These are phyloP conservation scores for Nyctalus aviator DNA, from an alignment of 2,797 vertebrate genomes.

Conservation along the genomic window DNA sequence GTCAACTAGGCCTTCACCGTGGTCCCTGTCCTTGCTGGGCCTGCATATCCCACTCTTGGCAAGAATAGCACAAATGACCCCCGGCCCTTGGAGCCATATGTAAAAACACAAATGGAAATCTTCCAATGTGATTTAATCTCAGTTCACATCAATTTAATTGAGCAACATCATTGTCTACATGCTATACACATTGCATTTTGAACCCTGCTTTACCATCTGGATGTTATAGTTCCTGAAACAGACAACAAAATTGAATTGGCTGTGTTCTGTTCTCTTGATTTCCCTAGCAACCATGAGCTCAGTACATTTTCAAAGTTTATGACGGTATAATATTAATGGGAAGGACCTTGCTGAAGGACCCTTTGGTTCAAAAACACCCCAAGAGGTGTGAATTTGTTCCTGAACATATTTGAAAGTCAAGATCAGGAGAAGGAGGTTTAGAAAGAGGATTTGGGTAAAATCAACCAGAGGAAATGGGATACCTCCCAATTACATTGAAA, in stretches of 20 bases:
- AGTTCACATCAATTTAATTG: slow-evolving; percentile 23
- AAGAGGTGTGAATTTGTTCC: not conserved
- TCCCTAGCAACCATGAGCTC: not conserved
- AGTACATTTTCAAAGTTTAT: not conserved
- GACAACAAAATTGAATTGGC: not conserved
- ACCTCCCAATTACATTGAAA: not conserved
- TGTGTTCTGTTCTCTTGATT: not conserved
- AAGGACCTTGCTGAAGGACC: not conserved
- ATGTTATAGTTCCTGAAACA: not conserved
- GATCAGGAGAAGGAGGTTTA: not conserved
- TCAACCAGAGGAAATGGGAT: not conserved
- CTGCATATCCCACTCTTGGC: not conserved
- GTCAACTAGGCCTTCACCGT: not conserved
- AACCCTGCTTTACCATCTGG: not conserved
- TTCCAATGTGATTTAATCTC: not conserved
- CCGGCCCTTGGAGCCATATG: not conserved
- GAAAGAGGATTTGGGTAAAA: not conserved
- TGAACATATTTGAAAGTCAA: not conserved
- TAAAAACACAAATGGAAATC: not conserved
- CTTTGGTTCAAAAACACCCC: not conserved
- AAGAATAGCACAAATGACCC: not conserved
- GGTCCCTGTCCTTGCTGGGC: not conserved
- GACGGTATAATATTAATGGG: not conserved
- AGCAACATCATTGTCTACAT: not conserved
- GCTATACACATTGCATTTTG: not conserved